Evolutionary conservation across 1,140 invertebrate genomes (phyloP), one percentile per base, ranked within the genome.

Genomic region (Colletes gigas): DNA sequence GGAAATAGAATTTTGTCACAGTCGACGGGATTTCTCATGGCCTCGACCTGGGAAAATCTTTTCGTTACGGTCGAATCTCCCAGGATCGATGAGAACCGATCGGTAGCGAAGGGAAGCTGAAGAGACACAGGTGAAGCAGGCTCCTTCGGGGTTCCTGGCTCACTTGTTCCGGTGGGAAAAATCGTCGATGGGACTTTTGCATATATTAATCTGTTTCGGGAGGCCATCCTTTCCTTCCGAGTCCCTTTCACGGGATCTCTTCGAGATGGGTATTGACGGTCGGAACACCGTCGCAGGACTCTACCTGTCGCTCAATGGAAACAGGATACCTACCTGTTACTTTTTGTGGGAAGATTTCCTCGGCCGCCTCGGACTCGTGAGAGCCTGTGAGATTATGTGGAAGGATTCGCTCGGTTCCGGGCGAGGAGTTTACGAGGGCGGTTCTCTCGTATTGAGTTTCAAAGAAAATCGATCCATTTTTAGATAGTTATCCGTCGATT

Each of bases 191-290:
- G 71, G 62, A 87, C 89, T 92, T 92, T 92, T 93, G 92, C 92
- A 93, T 93, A 93, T 81, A 92, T 92, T 92, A 92, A 93, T 91
- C 91, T 88, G 91, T 91, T 92, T 89, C 77, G 69, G 41, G 54
- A 63, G 71, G 74, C 78, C 84, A 88, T 90, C 88, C 85, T 85
- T 87, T 89, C 86, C 84, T 88, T 85, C 80, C 76, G 66, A 57
- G 70, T 70, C 75, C 71, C 66, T 88, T 89, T 92, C 81, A 88
- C 66, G 30, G 44, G n/a, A 50, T 57, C 68, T 60, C 62, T 44
- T 67, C 69, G 67, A 78, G 77, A 75, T 21, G 47, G 84, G 52
- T 82, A 86, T 85, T 82, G 85, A 85, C 72, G 77, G 47, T 57
- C 83, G 10, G 81, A 82, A 66, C 75, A 83, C 68, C 76, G 74